Base-by-base conservation (phyloP, 2,797 vertebrate genomes). In the Lacerta viridis region DNA sequence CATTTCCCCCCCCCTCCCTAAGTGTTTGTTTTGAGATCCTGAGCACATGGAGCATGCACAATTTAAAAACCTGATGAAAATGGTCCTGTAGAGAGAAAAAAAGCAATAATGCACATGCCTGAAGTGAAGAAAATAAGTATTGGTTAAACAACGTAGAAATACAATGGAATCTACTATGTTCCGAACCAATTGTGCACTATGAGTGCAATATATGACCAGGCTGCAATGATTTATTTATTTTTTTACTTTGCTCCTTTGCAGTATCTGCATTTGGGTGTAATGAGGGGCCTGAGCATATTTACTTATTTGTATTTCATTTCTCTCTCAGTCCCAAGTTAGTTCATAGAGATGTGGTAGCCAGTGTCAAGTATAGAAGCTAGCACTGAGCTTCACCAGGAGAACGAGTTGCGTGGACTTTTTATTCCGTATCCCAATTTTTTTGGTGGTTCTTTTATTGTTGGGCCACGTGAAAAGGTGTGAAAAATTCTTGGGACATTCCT, bases 191-290 rank as follows among this genome's bases (percentile, higher is more conserved):
- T 75, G 79, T 77, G 17, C 27, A 13, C 3, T 39, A 1, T 29
- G 7, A 87, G 46, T 41, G n/a, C 50, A 23, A 0, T 4, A 0
- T 4, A 0, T 1, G 23, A 66, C 2, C 80, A 2, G 23, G 36
- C 25, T 68, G 20, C 43, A 46, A 23, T 27, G 76, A n/a, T 7
- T 7, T 33, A 33, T 43, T 43, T 7, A 13, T 13, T n/a, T 41
- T 4, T 86, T 13, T 71, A 8, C 74, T 84, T 89, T 43, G 17
- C 33, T 29, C 87, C 25, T 55, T 15, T 68, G 4, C 43, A 0
- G 1, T 13, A 29, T 74, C 1, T 43, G 13, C 55, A 0, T 85
- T 71, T 87, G 74, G 20, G 11, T 43, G 3, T 6, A 13, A 39
- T 61, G 84, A n/a, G 3, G 11, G 9, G 2, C 3, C 33, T n/a